phyloP scores from a whole-genome alignment of 2,797 vertebrate genomes.

The Acanthurus tractus region DNA sequence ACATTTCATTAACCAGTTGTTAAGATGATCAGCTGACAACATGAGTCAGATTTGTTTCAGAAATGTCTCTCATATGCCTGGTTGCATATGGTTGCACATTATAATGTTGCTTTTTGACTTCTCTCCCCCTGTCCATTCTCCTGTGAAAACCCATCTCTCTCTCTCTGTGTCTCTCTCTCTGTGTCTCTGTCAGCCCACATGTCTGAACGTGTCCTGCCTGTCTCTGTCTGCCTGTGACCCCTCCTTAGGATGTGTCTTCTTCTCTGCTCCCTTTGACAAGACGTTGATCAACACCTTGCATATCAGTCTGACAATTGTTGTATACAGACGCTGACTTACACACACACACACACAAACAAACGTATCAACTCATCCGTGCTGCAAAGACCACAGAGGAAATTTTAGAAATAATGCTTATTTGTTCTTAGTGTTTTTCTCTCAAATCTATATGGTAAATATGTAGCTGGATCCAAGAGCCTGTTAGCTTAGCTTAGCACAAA shows the following conservation, averaged over 20 bases:
- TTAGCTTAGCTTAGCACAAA: no score
- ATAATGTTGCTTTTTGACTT: slow-evolving; percentile 27
- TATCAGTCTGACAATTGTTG: slow-evolving; percentile 58
- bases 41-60: slow-evolving; percentile 24
- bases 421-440: no score
- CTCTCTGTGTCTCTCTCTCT: slow-evolving; percentile 44
- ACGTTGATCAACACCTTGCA: slow-evolving; percentile 62
- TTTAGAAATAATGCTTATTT: background rate
- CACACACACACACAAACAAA: slow-evolving; percentile 22
- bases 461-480: no score
- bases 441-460: no score
- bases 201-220: no score
- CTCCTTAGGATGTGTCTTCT: slow-evolving; percentile 60
- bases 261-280: slow-evolving; percentile 64
- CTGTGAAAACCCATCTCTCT: slow-evolving; percentile 63
- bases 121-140: slow-evolving; percentile 39
- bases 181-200: no score
- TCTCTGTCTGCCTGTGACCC: slow-evolving; percentile 45
- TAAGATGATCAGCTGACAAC: background rate
- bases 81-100: slow-evolving; percentile 19
- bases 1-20: slow-evolving; percentile 30
- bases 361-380: slow-evolving; percentile 14
- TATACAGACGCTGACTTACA: slow-evolving; percentile 12
- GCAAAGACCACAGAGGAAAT: background rate
- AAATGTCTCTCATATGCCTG: background rate